phyloP scores from a whole-genome alignment of 2,888 invertebrate species.

The Peribatodes rhomboidaria region DNA sequence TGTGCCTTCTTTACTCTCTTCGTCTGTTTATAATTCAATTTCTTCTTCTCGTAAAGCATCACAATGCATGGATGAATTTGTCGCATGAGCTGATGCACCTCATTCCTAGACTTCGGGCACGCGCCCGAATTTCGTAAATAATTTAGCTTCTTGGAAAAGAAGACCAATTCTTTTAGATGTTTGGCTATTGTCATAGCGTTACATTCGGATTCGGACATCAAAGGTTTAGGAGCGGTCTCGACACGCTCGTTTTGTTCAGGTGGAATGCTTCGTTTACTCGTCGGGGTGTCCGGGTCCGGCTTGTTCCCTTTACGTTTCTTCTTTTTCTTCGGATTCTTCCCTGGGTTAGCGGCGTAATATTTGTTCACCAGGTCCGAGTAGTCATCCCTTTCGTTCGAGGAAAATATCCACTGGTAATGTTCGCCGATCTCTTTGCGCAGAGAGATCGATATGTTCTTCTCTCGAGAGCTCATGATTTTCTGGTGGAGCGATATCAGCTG shows the following conservation, averaged over 20 bases:
- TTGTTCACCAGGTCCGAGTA: constrained; percentile 70
- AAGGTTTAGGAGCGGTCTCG: not conserved
- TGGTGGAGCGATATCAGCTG: constrained; percentile 71
- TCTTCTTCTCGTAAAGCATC: constrained; percentile 52
- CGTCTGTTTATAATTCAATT: constrained; percentile 59
- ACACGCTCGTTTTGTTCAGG: constrained; percentile 39
- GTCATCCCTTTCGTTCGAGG: constrained; percentile 72
- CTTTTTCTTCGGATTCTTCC: constrained; percentile 49
- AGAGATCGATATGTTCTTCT: constrained; percentile 66
- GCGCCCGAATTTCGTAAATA: constrained; percentile 54
- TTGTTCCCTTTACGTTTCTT: constrained; percentile 56
- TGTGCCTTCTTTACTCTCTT: constrained; percentile 70
- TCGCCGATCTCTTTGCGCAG: constrained; percentile 81
- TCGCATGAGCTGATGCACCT: constrained; percentile 9
- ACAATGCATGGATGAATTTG: constrained; percentile 10
- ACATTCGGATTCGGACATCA: too few relatives aligned
- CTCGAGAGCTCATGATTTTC: constrained; percentile 64
- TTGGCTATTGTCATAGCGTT: constrained; percentile 28
- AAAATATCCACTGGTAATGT: constrained; percentile 84
- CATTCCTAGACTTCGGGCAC: not conserved
- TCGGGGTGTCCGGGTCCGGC: constrained; percentile 52
- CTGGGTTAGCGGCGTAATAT: constrained; percentile 57
- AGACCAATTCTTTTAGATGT: constrained; percentile 56
- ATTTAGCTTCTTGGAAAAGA: constrained; percentile 59
- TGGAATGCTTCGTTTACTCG: constrained; percentile 48